Conservation (phyloP, 23 tunicate species). For the Pegea sp. region DNA sequence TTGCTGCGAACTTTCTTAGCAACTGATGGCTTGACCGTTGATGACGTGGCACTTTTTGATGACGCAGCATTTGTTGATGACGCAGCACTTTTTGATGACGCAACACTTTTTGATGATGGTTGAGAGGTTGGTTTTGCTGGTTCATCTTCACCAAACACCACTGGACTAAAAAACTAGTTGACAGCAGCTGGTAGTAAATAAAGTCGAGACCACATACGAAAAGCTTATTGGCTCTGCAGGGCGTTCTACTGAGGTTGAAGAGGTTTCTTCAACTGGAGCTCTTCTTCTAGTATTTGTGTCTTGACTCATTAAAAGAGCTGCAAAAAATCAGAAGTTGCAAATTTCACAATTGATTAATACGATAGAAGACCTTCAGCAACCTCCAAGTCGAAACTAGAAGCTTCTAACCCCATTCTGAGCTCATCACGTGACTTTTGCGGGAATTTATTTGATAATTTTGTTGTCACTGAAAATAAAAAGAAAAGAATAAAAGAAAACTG, state of each 20-base stretch:
- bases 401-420: neutral
- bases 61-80: neutral
- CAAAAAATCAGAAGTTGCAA: too few relatives aligned
- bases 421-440: too few relatives aligned
- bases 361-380: constrained; percentile 1
- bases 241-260: too few relatives aligned
- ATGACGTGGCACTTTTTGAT: neutral
- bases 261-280: neutral
- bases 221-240: too few relatives aligned
- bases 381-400: neutral
- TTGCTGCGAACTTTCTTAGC: too few relatives aligned
- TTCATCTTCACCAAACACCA: neutral
- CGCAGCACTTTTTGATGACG: neutral
- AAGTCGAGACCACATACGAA: neutral
- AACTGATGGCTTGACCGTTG: too few relatives aligned
- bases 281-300: neutral
- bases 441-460: too few relatives aligned
- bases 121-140: neutral
- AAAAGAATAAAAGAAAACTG: too few relatives aligned
- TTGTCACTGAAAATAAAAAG: too few relatives aligned
- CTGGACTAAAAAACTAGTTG: neutral
- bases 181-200: neutral
- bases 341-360: neutral
- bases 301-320: too few relatives aligned
- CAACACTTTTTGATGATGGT: neutral